Evolutionary conservation across 2,797 vertebrate genomes (phyloP).

Genomic region (Cirrhinus mrigala): DNA sequence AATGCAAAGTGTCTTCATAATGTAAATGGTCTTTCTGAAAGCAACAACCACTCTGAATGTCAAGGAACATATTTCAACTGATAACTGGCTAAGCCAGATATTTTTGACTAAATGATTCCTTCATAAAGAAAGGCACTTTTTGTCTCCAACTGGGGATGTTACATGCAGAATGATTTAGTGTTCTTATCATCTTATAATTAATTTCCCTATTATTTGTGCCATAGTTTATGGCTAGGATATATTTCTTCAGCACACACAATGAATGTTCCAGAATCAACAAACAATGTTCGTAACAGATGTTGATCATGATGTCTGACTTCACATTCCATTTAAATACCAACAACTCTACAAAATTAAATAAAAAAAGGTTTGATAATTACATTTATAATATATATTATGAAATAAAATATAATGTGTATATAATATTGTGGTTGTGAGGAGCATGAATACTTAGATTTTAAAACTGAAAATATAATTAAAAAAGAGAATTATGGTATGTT

Average conservation of each 20-base stretch:
- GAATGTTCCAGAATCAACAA: not conserved
- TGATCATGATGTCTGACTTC: not conserved
- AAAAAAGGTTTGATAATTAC: not conserved
- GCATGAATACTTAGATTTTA: too few species aligned
- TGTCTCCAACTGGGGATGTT: not conserved
- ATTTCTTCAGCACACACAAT: not conserved
- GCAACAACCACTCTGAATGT: too few species aligned
- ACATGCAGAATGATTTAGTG: not conserved
- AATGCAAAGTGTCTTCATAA: not conserved
- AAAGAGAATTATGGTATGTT: too few species aligned
- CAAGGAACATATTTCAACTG: too few species aligned
- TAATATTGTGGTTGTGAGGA: too few species aligned
- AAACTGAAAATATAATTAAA: too few species aligned
- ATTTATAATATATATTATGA: not conserved
- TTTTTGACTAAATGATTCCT: not conserved
- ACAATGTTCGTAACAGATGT: not conserved
- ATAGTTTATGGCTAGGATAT: too few species aligned
- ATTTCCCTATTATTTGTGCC: not conserved
- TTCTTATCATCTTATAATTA: not conserved
- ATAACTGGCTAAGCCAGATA: too few species aligned
- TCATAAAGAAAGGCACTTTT: not conserved
- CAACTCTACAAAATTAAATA: not conserved
- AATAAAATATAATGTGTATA: too few species aligned
- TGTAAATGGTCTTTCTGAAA: not conserved
- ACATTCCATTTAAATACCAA: not conserved